A percentile compares a stretch with the other conserved stretches of the same genome.
Evolutionary conservation across 2,113 vertebrate genomes (phyloP).

Genomic region (Argyrosomus japonicus): DNA sequence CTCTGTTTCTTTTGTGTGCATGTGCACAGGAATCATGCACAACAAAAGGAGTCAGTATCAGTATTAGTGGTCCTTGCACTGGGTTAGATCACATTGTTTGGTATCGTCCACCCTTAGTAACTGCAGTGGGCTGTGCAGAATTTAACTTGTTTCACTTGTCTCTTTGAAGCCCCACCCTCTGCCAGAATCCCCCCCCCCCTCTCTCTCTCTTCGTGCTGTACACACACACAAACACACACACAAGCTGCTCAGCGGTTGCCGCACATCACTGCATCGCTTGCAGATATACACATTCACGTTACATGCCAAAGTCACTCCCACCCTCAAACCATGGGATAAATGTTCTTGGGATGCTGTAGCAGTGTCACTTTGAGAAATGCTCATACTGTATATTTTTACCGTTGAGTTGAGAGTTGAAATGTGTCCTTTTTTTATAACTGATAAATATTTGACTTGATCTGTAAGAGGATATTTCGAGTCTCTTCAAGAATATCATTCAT

Average conservation of each 20-base stretch:
- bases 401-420: conserved; percentile 9
- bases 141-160: conserved; percentile 13
- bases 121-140: conserved; percentile 33
- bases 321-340: conserved; percentile 1
- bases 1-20: too few species aligned
- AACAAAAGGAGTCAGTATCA: too few species aligned
- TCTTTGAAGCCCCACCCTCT: conserved; percentile 19
- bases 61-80: too few species aligned
- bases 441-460: conserved; percentile 35
- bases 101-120: neutral
- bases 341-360: neutral
- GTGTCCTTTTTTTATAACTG: conserved; percentile 8
- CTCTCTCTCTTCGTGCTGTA: neutral
- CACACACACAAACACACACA: conserved; percentile 14
- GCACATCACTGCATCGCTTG: conserved; percentile 41
- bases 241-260: conserved; percentile 8
- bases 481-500: conserved; percentile 48
- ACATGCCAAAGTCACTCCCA: conserved; percentile 17
- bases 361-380: neutral
- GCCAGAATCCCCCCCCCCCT: neutral
- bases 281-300: conserved; percentile 23
- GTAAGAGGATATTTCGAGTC: conserved; percentile 39
- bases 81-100: too few species aligned
- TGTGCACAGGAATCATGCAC: too few species aligned
- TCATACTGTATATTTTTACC: neutral